A percentile compares a stretch with the other conserved stretches of the same genome.
These are phyloP conservation scores for Ptyas mucosa DNA, from an alignment of 2,113 vertebrate species.

Conservation along the genomic window DNA sequence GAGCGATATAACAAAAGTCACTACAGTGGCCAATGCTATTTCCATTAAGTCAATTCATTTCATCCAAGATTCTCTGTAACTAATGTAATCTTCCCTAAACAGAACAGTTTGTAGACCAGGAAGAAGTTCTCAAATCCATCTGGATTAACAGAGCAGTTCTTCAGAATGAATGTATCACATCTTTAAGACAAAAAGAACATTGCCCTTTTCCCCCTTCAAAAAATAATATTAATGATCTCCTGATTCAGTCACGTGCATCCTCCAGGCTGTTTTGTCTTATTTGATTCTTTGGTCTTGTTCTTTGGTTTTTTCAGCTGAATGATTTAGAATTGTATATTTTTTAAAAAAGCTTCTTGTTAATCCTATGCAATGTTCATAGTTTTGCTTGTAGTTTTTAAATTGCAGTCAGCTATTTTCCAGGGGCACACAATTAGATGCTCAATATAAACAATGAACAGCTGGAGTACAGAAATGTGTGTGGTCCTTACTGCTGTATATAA, in stretches of 20 bases:
- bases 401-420: neutral
- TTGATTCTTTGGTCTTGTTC: neutral
- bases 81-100: neutral
- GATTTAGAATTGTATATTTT: neutral
- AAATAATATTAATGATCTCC: neutral
- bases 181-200: neutral
- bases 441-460: conserved; percentile 55
- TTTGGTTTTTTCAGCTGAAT: neutral
- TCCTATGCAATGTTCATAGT: conserved; percentile 21
- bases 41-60: neutral
- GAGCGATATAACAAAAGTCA: neutral
- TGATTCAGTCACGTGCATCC: neutral
- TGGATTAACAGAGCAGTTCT: neutral
- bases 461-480: conserved; percentile 37
- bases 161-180: neutral
- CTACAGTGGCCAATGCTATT: neutral
- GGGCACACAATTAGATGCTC: conserved; percentile 36
- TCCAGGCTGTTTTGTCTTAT: neutral
- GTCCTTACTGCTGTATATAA: conserved; percentile 42
- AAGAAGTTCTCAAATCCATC: neutral
- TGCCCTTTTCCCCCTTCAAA: neutral
- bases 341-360: neutral
- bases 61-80: neutral
- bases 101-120: neutral
- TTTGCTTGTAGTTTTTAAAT: conserved; percentile 26